Evolutionary conservation across 1,140 invertebrate genomes (phyloP).

Genomic region (Penaeus japonicus): DNA sequence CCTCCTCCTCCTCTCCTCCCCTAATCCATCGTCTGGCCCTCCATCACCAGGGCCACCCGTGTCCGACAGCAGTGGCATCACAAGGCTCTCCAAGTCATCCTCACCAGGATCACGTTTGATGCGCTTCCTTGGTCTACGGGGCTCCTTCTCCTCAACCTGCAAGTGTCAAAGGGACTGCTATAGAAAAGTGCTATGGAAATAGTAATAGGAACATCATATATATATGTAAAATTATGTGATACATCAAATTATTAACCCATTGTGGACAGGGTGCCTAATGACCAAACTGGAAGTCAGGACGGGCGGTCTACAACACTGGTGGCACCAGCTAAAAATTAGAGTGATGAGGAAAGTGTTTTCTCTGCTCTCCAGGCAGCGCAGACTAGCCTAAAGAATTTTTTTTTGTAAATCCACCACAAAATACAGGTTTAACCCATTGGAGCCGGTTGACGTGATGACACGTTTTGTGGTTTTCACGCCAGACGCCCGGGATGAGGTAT

Average conservation of each 20-base stretch:
- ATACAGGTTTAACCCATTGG: too few relatives aligned
- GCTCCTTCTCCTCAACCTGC: constrained; percentile 49
- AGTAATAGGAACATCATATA: not conserved
- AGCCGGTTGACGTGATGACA: too few relatives aligned
- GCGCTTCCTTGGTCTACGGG: constrained; percentile 34
- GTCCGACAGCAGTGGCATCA: constrained; percentile 19
- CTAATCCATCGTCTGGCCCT: constrained; percentile 15
- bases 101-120: constrained; percentile 9
- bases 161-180: not conserved
- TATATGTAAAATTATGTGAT: not conserved
- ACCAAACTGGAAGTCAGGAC: too few relatives aligned
- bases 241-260: not conserved
- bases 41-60: constrained; percentile 10
- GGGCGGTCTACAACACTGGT: too few relatives aligned
- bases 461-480: too few relatives aligned
- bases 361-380: too few relatives aligned
- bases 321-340: too few relatives aligned
- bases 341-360: too few relatives aligned
- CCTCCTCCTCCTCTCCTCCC: constrained; percentile 34
- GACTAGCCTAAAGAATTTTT: too few relatives aligned
- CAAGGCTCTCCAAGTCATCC: constrained; percentile 20
- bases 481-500: too few relatives aligned
- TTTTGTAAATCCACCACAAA: too few relatives aligned
- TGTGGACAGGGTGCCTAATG: too few relatives aligned
- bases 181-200: not conserved